Percentiles rank a stretch among this genome's conserved stretches.
These are phyloP conservation scores for Triops cancriformis DNA, from an alignment of 1,140 invertebrate genomes.

Conservation along the genomic window DNA sequence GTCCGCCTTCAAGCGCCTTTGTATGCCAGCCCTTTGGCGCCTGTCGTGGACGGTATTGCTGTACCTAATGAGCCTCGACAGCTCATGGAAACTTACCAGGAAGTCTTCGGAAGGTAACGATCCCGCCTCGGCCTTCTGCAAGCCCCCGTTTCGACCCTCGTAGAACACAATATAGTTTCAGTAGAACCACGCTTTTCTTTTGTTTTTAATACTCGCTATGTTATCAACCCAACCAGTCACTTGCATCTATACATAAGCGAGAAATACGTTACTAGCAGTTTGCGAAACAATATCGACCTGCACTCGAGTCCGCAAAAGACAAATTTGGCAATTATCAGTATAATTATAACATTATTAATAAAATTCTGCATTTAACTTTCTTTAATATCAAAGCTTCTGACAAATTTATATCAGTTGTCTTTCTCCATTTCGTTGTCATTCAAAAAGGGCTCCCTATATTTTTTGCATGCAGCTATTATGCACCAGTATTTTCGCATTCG, in stretches of 20 bases:
- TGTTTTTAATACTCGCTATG: background rate
- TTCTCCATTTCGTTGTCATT: no score
- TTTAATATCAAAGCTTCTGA: no score
- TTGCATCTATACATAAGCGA: background rate
- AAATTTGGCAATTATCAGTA: no score
- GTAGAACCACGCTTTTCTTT: background rate
- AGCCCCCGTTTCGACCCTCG: background rate
- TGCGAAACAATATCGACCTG: no score
- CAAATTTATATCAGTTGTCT: no score
- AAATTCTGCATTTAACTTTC: no score
- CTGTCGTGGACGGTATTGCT: constrained; percentile 70
- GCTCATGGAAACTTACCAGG: constrained; percentile 60
- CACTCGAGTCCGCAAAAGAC: no score
- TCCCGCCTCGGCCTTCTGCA: background rate
- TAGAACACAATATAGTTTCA: background rate
- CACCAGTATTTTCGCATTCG: no score
- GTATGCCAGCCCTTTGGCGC: constrained; percentile 65
- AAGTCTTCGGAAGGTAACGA: constrained; percentile 49
- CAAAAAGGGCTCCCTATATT: no score
- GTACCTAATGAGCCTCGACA: constrained; percentile 65
- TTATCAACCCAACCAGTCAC: background rate
- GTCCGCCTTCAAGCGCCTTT: constrained; percentile 46
- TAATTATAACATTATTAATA: no score
- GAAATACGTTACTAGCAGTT: no score
- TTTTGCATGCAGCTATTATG: no score